Conservation (phyloP, 2,797 vertebrate genomes). For the Gobio occitaniae region DNA sequence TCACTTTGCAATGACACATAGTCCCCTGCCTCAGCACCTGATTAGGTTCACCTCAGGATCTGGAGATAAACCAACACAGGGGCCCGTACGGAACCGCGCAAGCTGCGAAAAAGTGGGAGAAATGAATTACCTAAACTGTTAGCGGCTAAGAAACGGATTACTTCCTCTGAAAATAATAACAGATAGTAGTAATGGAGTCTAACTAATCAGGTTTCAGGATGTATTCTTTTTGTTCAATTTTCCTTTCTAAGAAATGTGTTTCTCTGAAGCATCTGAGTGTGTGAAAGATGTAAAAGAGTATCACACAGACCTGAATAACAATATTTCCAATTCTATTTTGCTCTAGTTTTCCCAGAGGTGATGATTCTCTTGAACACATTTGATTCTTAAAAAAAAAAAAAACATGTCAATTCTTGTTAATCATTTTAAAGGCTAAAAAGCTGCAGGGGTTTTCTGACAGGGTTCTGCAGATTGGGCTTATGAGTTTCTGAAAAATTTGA, state of each 20-base stretch:
- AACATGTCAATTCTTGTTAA: background rate
- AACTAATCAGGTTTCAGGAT: background rate
- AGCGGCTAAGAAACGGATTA: background rate
- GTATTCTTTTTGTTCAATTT: background rate
- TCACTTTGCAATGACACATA: constrained; percentile 46
- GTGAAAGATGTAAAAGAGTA: background rate
- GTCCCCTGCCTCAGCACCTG: constrained; percentile 44
- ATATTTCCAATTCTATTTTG: background rate
- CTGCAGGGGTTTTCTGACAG: background rate
- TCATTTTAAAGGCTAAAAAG: background rate
- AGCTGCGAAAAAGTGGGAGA: background rate
- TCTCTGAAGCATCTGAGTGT: background rate
- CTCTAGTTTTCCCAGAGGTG: background rate
- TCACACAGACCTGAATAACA: background rate
- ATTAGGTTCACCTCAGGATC: constrained; percentile 44
- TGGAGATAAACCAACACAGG: constrained; percentile 29
- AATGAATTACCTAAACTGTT: constrained; percentile 16
- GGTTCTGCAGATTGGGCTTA: background rate
- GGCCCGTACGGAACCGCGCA: background rate
- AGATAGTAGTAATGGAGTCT: constrained; percentile 7
- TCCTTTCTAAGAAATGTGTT: background rate
- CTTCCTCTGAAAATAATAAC: constrained; percentile 3
- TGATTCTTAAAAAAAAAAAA: background rate
- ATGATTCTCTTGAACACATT: constrained; percentile 13
- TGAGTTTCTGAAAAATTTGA: background rate